Conservation (phyloP, 2,888 invertebrate species). For the Carcina quercana region DNA sequence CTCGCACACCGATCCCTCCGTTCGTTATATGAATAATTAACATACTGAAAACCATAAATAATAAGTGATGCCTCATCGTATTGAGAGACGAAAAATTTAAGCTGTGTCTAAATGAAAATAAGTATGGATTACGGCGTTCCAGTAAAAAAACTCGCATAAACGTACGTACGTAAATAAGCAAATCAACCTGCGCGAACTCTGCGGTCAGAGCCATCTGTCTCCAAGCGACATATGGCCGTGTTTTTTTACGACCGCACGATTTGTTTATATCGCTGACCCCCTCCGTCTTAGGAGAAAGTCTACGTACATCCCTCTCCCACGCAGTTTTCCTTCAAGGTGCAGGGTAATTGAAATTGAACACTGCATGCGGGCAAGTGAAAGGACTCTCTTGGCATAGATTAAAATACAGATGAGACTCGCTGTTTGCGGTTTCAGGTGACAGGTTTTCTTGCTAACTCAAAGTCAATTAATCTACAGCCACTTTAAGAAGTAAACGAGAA, state of each 20-base stretch:
- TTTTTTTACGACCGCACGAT: conserved; percentile 56
- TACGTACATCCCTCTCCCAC: conserved; percentile 30
- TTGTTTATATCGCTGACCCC: conserved; percentile 53
- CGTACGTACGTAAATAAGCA: conserved; percentile 21
- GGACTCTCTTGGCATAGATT: conserved; percentile 37
- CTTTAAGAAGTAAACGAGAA: too few species aligned
- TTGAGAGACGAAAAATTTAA: too few species aligned
- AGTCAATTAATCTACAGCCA: too few species aligned
- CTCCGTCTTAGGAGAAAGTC: conserved; percentile 19
- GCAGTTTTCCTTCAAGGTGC: conserved; percentile 58
- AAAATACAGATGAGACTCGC: conserved; percentile 2
- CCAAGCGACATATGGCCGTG: conserved; percentile 51
- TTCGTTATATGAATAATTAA: too few species aligned
- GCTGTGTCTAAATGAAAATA: too few species aligned
- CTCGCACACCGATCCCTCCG: too few species aligned
- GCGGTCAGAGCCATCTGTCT: conserved; percentile 63
- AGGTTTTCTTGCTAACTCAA: too few species aligned
- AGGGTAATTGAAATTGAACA: conserved; percentile 66
- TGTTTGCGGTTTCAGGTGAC: too few species aligned
- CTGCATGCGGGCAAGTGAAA: conserved; percentile 70
- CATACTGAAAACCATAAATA: too few species aligned
- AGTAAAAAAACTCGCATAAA: too few species aligned
- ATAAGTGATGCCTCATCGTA: too few species aligned
- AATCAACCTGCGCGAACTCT: conserved; percentile 38
- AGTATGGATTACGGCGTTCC: too few species aligned